Conservation (phyloP, 2,888 invertebrate species). For the Caenorhabditis drosophilae region DNA sequence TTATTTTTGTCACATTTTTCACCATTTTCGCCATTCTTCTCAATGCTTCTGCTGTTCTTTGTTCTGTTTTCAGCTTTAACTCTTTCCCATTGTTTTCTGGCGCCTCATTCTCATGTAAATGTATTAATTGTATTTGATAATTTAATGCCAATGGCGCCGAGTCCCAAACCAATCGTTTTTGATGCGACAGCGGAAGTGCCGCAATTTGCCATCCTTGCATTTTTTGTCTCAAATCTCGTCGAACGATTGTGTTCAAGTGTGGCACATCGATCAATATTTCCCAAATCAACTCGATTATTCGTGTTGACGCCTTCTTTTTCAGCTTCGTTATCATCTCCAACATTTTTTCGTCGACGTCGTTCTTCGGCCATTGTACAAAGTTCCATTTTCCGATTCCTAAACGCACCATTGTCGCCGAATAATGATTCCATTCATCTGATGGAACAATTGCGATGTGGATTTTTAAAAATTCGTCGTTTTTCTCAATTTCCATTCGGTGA, state of each 20-base stretch:
- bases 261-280: constrained; percentile 48
- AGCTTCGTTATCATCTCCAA: no score
- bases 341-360: no score
- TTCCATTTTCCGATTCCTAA: constrained; percentile 38
- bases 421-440: constrained; percentile 41
- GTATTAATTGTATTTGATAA: constrained; percentile 61
- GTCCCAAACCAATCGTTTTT: constrained; percentile 58
- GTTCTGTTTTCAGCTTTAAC: constrained; percentile 3
- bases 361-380: constrained; percentile 35
- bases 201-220: constrained; percentile 56
- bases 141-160: constrained; percentile 47
- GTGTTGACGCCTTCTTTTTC: background rate
- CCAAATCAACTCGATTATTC: constrained; percentile 21
- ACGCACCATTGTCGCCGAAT: constrained; percentile 43
- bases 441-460: constrained; percentile 35
- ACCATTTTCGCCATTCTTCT: constrained; percentile 33
- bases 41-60: constrained; percentile 22
- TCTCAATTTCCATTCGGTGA: background rate
- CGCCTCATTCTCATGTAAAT: constrained; percentile 53
- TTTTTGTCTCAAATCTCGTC: constrained; percentile 47
- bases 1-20: constrained; percentile 24
- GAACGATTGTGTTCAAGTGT: constrained; percentile 53
- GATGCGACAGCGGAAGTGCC: constrained; percentile 51
- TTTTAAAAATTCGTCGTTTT: constrained; percentile 9
- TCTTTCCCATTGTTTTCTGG: no score